Conservation (phyloP, 2,113 vertebrate species). For the Osmerus eperlanus region DNA sequence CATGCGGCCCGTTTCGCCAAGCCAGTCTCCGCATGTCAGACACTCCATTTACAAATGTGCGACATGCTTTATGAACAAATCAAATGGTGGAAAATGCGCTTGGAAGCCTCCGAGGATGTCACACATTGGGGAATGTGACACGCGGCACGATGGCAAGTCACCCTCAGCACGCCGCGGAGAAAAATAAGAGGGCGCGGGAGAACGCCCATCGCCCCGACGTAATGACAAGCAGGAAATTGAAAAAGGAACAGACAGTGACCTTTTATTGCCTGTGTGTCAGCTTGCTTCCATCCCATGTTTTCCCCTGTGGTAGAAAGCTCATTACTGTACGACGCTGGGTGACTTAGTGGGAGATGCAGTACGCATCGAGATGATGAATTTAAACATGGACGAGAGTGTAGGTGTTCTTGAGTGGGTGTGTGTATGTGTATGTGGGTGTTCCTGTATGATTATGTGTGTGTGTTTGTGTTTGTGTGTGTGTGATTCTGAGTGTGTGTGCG, state of each 20-base stretch:
- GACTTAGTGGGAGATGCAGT: too few species aligned
- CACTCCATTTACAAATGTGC: conserved; percentile 9
- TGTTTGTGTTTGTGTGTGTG: background rate
- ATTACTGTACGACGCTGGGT: too few species aligned
- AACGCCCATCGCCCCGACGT: conserved; percentile 17
- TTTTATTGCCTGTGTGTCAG: conserved; percentile 44
- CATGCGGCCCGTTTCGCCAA: background rate
- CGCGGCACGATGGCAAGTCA: conserved; percentile 29
- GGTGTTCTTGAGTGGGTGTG: too few species aligned
- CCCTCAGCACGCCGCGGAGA: conserved; percentile 36
- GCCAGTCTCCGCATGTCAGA: too few species aligned
- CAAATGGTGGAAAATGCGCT: conserved; percentile 20
- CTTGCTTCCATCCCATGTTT: conserved; percentile 14
- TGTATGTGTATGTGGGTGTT: background rate
- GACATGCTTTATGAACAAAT: conserved; percentile 30
- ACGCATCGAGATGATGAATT: too few species aligned
- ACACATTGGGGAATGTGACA: conserved; percentile 11
- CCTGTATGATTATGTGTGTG: background rate
- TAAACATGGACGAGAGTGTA: too few species aligned
- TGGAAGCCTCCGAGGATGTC: conserved; percentile 12
- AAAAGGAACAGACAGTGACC: conserved; percentile 45
- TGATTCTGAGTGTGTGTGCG: background rate
- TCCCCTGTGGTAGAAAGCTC: too few species aligned
- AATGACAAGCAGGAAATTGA: conserved; percentile 52
- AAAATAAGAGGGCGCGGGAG: conserved; percentile 27